phyloP scores from a whole-genome alignment of 2,888 invertebrate species.

The Phytoseiulus persimilis region DNA sequence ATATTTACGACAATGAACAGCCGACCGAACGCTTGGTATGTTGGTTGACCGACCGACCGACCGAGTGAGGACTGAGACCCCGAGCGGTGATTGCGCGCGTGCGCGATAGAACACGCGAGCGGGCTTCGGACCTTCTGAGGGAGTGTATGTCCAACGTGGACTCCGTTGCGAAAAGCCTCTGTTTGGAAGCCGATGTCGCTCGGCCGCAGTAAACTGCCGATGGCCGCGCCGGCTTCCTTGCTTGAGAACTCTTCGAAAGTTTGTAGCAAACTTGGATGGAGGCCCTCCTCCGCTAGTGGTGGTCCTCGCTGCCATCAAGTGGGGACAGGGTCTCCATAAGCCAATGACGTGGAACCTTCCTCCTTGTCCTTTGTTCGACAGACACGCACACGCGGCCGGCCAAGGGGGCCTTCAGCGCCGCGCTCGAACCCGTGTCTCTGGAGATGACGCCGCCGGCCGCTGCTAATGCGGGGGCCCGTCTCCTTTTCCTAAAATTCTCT shows the following conservation, averaged over 20 bases:
- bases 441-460: constrained; percentile 12
- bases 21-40: background rate
- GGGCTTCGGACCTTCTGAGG: background rate
- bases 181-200: background rate
- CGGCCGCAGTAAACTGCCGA: background rate
- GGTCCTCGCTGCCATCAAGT: background rate
- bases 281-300: background rate
- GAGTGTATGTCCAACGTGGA: too few species aligned
- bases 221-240: constrained; percentile 12
- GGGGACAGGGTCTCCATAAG: constrained; percentile 17
- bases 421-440: background rate
- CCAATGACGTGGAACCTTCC: constrained; percentile 38
- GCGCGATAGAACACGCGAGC: background rate
- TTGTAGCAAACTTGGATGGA: constrained; percentile 25
- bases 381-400: background rate
- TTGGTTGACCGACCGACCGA: background rate
- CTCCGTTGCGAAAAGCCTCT: too few species aligned
- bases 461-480: background rate
- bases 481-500: background rate
- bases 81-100: background rate
- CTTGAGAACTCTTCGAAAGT: constrained; percentile 26
- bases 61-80: background rate
- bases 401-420: background rate
- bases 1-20: background rate
- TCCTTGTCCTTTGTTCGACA: constrained; percentile 32